Percentiles rank a stretch among this genome's conserved stretches.
These are phyloP conservation scores for Cygnus buccinator DNA, from an alignment of 2,113 vertebrate species.

Conservation along the genomic window DNA sequence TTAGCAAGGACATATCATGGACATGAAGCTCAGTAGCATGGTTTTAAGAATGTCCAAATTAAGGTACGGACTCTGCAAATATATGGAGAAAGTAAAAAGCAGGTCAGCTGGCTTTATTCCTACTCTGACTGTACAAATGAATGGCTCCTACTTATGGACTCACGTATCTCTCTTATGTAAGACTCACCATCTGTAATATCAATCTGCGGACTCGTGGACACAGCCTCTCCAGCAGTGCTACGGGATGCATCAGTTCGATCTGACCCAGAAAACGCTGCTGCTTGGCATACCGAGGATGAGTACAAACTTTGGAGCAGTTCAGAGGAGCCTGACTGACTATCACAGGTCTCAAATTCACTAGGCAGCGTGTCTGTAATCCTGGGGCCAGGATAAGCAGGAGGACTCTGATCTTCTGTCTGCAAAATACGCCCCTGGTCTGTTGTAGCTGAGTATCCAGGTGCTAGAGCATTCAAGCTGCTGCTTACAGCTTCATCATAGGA, in stretches of 20 bases:
- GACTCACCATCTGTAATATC: constrained; percentile 87
- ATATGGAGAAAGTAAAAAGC: accelerated
- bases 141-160: background rate
- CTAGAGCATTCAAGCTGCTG: constrained; percentile 68
- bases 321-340: constrained; percentile 71
- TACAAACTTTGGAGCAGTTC: constrained; percentile 81
- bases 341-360: constrained; percentile 73
- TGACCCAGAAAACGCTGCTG: constrained; percentile 8
- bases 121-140: background rate
- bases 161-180: background rate
- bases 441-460: constrained; percentile 71
- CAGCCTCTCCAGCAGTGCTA: constrained; percentile 57
- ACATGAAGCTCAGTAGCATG: background rate
- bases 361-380: constrained; percentile 65
- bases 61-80: background rate
- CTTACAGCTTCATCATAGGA: constrained; percentile 89
- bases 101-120: background rate
- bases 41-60: background rate
- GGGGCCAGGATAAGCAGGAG: constrained; percentile 84
- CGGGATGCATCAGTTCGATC: constrained; percentile 58
- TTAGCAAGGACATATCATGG: background rate
- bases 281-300: constrained; percentile 64
- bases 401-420: constrained; percentile 81
- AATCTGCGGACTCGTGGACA: constrained; percentile 79
- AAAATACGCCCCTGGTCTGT: constrained; percentile 69